Conservation (phyloP, 2,888 invertebrate species). For the Ctena decussata region DNA sequence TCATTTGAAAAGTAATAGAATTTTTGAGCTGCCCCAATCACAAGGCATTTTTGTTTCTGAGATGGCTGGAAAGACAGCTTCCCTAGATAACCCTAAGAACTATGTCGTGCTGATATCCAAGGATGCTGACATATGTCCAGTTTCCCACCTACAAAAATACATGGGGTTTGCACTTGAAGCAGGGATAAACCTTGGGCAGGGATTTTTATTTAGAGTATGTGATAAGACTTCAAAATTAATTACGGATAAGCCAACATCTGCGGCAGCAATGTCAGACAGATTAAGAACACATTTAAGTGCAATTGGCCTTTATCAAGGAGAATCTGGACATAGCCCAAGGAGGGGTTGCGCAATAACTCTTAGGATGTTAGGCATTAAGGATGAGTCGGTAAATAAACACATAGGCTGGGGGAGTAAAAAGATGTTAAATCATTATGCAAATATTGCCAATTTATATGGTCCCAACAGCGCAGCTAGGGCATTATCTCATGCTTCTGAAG, state of each 20-base stretch:
- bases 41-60: slow-evolving; percentile 19
- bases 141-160: not conserved
- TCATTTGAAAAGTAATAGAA: not conserved
- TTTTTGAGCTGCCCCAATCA: not conserved
- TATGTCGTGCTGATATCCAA: not conserved
- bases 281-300: not conserved
- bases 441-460: not conserved
- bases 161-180: not conserved
- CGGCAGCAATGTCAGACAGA: not conserved
- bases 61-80: not conserved
- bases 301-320: slow-evolving; percentile 10
- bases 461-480: not conserved
- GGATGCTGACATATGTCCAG: slow-evolving; percentile 10
- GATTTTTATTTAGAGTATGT: not conserved
- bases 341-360: slow-evolving; percentile 11
- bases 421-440: slow-evolving; percentile 25
- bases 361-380: slow-evolving; percentile 1
- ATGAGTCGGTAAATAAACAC: not conserved
- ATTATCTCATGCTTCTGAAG: not conserved
- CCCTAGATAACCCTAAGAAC: slow-evolving; percentile 10
- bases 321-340: not conserved
- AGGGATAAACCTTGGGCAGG: not conserved
- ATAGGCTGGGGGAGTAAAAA: slow-evolving; percentile 13
- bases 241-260: not conserved
- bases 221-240: not conserved